Evolutionary conservation across 2,113 vertebrate species (phyloP).

Genomic region (Microcebus murinus): DNA sequence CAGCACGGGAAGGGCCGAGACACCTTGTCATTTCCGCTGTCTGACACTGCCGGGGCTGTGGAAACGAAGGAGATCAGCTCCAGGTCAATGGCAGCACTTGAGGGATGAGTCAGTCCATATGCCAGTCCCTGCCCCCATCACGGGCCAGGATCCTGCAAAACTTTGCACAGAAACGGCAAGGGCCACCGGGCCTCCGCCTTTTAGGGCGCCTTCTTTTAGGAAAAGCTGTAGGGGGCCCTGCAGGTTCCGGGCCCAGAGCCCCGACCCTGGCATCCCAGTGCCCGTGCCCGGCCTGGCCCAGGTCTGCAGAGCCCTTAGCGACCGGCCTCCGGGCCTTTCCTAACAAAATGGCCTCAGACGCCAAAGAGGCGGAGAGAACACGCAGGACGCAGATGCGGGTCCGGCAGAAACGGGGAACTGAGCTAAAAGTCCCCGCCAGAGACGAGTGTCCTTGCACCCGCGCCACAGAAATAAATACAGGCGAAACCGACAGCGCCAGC

Average conservation of each 20-base stretch:
- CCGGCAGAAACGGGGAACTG: rapidly evolving
- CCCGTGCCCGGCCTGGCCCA: neutral
- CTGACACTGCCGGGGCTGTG: neutral
- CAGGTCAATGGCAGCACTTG: neutral
- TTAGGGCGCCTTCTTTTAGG: neutral
- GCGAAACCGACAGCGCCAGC: neutral
- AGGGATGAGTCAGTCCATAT: rapidly evolving
- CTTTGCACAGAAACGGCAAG: neutral
- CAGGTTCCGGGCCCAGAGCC: rapidly evolving
- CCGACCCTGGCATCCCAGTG: rapidly evolving
- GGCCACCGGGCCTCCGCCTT: neutral
- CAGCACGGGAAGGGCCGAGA: neutral
- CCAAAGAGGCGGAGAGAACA: neutral
- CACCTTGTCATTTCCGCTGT: neutral
- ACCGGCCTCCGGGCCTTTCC: no score
- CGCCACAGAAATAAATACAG: rapidly evolving
- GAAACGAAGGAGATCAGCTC: neutral
- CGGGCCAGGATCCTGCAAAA: rapidly evolving
- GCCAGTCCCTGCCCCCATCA: neutral
- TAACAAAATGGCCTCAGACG: neutral
- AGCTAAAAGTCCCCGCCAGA: neutral
- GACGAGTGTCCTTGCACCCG: rapidly evolving
- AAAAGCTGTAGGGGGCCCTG: neutral
- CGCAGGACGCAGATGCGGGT: no score
- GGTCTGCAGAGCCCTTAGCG: neutral